These are phyloP conservation scores for Mustelus asterias DNA, from an alignment of 2,113 vertebrate species.

Conservation along the genomic window DNA sequence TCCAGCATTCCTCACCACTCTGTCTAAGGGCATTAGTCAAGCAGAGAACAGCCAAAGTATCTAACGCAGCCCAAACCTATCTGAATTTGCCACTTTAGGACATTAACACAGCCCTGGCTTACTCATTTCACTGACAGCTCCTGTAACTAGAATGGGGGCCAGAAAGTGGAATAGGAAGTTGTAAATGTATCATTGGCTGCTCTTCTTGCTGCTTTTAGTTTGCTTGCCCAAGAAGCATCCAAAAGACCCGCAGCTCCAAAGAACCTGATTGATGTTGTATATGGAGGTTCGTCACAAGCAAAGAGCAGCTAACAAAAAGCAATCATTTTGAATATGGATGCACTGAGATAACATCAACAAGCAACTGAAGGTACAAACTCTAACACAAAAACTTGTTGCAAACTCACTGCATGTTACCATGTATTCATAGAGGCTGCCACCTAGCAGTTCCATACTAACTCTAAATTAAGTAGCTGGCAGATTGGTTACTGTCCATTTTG, in stretches of 20 bases:
- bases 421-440: not conserved
- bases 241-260: not conserved
- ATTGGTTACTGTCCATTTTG: not conserved
- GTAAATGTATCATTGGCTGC: not conserved
- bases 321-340: not conserved
- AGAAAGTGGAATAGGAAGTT: not conserved
- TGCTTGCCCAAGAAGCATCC: not conserved
- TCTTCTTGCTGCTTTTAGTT: not conserved
- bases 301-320: not conserved
- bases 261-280: not conserved
- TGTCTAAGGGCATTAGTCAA: not conserved
- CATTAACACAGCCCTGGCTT: not conserved
- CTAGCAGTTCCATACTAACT: not conserved
- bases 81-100: not conserved
- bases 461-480: not conserved
- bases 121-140: not conserved
- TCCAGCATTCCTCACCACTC: not conserved
- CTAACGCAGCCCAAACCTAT: not conserved
- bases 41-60: not conserved
- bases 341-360: not conserved
- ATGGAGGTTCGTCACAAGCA: not conserved
- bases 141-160: not conserved
- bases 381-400: not conserved
- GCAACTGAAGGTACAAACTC: not conserved
- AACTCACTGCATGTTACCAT: not conserved